Evolutionary conservation across 1,140 invertebrate genomes (phyloP).

Genomic region (Drosophila tristis): DNA sequence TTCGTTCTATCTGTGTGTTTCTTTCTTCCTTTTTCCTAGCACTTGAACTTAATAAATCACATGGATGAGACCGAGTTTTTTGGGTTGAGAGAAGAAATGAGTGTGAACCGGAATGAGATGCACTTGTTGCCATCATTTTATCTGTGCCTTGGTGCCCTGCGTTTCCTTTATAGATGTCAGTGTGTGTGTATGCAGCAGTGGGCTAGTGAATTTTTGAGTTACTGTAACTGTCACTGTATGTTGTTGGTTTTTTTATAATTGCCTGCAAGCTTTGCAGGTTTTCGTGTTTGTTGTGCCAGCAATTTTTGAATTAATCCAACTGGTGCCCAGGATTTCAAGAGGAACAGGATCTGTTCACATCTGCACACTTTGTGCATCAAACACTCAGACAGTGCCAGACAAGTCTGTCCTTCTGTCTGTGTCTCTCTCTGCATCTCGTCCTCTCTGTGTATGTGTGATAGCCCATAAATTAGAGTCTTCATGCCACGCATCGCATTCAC

Average conservation of each 20-base stretch:
- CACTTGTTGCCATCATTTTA: constrained; percentile 57
- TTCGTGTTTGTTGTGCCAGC: constrained; percentile 39
- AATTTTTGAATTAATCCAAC: constrained; percentile 24
- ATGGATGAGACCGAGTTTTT: constrained; percentile 24
- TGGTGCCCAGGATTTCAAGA: background rate
- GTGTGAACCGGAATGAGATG: constrained; percentile 7
- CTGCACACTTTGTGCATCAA: constrained; percentile 32
- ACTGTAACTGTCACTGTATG: too few relatives aligned
- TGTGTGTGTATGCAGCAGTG: constrained; percentile 1
- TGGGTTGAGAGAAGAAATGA: background rate
- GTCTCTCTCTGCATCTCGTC: background rate
- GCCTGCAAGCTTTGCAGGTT: constrained; percentile 43
- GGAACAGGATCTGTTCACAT: background rate
- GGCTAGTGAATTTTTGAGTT: too few relatives aligned
- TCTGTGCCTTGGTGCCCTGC: background rate
- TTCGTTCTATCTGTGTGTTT: background rate
- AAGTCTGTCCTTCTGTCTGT: background rate
- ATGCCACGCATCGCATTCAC: constrained; percentile 40
- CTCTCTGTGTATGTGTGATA: constrained; percentile 1
- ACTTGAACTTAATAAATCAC: constrained; percentile 66
- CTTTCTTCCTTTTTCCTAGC: background rate
- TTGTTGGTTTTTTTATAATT: constrained; percentile 41
- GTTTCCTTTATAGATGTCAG: constrained; percentile 11
- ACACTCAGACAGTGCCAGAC: constrained; percentile 13
- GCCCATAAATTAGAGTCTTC: constrained; percentile 58